Conservation (phyloP, 2,797 vertebrate genomes). For the Crypturellus tataupa region DNA sequence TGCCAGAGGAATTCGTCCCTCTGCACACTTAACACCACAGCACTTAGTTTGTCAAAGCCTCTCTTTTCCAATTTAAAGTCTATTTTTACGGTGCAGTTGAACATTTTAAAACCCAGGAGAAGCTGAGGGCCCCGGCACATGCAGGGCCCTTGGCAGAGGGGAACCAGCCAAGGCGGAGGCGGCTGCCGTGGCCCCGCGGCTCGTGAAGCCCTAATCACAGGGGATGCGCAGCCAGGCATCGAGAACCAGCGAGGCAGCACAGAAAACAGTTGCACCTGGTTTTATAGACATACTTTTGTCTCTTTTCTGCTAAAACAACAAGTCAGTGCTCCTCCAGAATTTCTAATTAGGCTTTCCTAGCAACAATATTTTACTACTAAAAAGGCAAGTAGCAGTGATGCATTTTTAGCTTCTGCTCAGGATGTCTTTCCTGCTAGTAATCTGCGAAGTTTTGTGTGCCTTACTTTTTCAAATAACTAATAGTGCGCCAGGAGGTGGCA, state of each 20-base stretch:
- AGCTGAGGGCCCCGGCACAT: neutral
- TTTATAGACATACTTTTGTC: conserved; percentile 25
- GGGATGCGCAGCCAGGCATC: conserved; percentile 1
- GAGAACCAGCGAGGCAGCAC: conserved; percentile 9
- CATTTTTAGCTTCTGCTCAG: neutral
- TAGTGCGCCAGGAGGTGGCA: neutral
- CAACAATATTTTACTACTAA: conserved; percentile 16
- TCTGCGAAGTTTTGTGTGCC: neutral
- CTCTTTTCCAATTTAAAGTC: neutral
- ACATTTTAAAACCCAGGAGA: neutral
- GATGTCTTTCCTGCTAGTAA: conserved; percentile 2
- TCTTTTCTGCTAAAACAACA: neutral
- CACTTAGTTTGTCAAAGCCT: neutral
- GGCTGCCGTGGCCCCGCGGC: neutral
- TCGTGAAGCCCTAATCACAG: conserved; percentile 25
- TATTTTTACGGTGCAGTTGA: neutral
- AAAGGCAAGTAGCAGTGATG: neutral
- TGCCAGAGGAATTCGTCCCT: neutral
- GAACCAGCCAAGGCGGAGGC: conserved; percentile 28
- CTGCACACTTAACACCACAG: neutral
- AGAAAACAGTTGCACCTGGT: conserved; percentile 1
- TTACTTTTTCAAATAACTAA: neutral
- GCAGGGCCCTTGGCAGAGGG: neutral
- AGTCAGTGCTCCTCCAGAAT: neutral
- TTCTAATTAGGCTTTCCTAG: conserved; percentile 23